Conservation (phyloP, 2,113 vertebrate species). For the Zosterops borbonicus region DNA sequence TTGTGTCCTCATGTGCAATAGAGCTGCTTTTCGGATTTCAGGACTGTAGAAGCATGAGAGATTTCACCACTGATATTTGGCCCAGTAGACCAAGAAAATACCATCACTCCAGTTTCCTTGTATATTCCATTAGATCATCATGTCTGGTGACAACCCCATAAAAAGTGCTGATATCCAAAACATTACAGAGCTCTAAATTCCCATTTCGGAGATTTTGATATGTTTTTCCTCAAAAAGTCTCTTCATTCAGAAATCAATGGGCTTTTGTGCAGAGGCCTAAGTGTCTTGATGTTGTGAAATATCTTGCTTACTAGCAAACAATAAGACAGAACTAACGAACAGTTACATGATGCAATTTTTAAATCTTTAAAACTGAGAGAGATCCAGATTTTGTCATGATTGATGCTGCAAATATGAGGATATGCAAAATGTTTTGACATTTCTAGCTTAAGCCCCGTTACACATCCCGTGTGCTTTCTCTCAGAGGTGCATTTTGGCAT, state of each 20-base stretch:
- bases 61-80: not conserved
- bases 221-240: not conserved
- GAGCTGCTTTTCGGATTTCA: not conserved
- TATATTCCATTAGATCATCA: not conserved
- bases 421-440: constrained; percentile 57
- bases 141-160: not conserved
- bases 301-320: not conserved
- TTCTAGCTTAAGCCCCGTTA: constrained; percentile 36
- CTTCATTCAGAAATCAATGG: not conserved
- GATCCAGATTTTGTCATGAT: constrained; percentile 29
- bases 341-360: not conserved
- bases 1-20: not conserved
- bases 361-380: not conserved
- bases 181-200: not conserved
- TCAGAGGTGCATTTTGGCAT: constrained; percentile 60
- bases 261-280: not conserved
- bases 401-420: constrained; percentile 42
- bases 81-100: not conserved
- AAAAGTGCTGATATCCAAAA: not conserved
- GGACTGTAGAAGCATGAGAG: not conserved
- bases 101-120: not conserved
- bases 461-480: constrained; percentile 11
- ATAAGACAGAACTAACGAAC: not conserved
- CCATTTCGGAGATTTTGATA: not conserved
- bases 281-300: not conserved